phyloP scores from a whole-genome alignment of 2,113 vertebrate species.

The Dicrurus megarhynchus region DNA sequence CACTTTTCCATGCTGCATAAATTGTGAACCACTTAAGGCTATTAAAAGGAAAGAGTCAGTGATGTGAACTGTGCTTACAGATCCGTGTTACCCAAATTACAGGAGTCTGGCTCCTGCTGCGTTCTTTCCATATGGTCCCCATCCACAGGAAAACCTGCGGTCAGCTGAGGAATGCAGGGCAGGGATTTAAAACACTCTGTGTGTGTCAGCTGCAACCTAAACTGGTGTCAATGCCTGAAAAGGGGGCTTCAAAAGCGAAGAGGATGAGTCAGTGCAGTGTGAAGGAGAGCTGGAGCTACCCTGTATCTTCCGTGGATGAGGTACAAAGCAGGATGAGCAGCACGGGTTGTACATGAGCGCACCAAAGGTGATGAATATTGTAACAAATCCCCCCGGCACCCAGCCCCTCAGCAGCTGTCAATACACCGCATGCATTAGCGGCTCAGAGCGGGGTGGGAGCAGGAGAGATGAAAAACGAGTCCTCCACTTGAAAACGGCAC shows the following conservation, averaged over 20 bases:
- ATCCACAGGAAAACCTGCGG: not conserved
- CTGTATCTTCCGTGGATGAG: not conserved
- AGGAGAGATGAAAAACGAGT: not conserved
- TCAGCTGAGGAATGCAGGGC: rapidly evolving
- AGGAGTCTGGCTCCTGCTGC: not conserved
- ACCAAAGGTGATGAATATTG: not conserved
- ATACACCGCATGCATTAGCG: not conserved
- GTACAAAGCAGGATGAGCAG: not conserved
- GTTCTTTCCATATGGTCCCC: not conserved
- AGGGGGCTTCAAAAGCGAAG: not conserved
- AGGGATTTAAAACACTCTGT: not conserved
- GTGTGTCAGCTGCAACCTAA: not conserved
- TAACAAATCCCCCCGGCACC: not conserved
- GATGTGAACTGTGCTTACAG: rapidly evolving
- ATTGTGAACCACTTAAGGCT: not conserved
- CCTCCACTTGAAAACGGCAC: not conserved
- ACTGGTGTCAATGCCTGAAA: not conserved
- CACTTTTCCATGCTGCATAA: not conserved
- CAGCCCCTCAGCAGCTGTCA: not conserved
- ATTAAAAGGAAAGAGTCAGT: not conserved
- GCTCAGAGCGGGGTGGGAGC: not conserved
- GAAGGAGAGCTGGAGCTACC: not conserved
- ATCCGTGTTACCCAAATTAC: not conserved
- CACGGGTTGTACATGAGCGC: rapidly evolving
- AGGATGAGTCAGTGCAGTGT: not conserved